Percentiles rank a stretch among this genome's conserved stretches.
Evolutionary conservation across 2,113 vertebrate genomes (phyloP).

Genomic region (Sarotherodon lohbergeri): DNA sequence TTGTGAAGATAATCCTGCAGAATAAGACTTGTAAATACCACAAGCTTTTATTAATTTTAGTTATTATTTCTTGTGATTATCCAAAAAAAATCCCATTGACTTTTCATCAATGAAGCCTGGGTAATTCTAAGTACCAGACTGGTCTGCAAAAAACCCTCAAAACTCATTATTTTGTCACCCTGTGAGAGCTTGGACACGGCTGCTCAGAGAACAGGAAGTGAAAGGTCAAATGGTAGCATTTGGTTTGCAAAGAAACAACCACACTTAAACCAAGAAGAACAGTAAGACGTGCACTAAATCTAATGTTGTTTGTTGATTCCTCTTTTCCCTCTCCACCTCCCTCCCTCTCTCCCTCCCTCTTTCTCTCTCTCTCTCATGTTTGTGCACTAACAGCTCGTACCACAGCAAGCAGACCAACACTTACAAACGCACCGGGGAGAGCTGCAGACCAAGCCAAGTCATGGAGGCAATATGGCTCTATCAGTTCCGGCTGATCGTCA

Average conservation of each 20-base stretch:
- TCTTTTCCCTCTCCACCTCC: not conserved
- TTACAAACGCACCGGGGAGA: not conserved
- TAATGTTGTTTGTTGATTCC: not conserved
- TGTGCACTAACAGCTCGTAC: not conserved
- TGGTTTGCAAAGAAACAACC: not conserved
- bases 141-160: not conserved
- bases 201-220: not conserved
- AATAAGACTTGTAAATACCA: not conserved
- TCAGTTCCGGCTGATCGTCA: slow-evolving; percentile 96
- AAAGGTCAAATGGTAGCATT: not conserved
- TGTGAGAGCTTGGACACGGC: not conserved
- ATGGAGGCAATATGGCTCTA: slow-evolving; percentile 99
- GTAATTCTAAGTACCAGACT: no score
- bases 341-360: not conserved
- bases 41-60: not conserved
- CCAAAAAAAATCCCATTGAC: not conserved
- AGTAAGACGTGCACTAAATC: not conserved
- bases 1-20: not conserved
- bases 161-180: not conserved
- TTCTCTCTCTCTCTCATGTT: not conserved
- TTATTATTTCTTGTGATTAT: not conserved
- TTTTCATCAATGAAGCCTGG: not conserved
- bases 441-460: not conserved
- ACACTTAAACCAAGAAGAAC: not conserved
- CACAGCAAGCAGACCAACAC: not conserved